A percentile compares a stretch with the other conserved stretches of the same genome.
These are phyloP conservation scores for Myotis planiceps DNA, from an alignment of 2,797 vertebrate species.

Conservation along the genomic window DNA sequence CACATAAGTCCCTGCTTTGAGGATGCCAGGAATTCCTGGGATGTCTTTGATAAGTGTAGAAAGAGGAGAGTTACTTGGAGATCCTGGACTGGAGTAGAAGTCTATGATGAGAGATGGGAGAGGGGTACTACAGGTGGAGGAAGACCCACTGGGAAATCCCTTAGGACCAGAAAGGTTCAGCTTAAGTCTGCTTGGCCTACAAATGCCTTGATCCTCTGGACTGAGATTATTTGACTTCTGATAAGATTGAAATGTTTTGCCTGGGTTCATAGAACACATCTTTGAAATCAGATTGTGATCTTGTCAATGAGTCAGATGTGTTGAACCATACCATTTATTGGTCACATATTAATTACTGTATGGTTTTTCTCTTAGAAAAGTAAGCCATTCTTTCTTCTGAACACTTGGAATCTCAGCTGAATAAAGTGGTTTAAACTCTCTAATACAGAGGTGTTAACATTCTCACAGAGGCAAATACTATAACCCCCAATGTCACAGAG, in stretches of 20 bases:
- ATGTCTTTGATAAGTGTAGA: conserved; percentile 92
- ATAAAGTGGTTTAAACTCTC: background rate
- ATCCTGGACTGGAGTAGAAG: conserved; percentile 91
- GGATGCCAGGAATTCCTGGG: conserved; percentile 86
- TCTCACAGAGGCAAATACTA: background rate
- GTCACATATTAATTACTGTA: background rate
- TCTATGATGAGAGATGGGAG: conserved; percentile 91
- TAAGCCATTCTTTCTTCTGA: background rate
- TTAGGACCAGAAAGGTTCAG: conserved; percentile 90
- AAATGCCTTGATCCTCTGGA: conserved; percentile 85
- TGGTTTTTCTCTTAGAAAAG: background rate
- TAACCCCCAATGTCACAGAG: background rate
- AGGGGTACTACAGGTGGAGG: conserved; percentile 86
- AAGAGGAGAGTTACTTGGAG: conserved; percentile 93
- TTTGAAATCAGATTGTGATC: conserved; percentile 68
- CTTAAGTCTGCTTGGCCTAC: conserved; percentile 94
- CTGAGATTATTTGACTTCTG: conserved; percentile 84
- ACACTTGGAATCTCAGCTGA: background rate
- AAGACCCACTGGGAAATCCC: conserved; percentile 89
- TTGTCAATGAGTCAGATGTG: conserved; percentile 3
- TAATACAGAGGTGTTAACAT: background rate
- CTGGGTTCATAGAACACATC: conserved; percentile 96
- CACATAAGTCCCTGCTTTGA: conserved; percentile 84
- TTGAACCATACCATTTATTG: background rate
- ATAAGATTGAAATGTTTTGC: conserved; percentile 90